Percentiles rank a stretch among this genome's conserved stretches.
Evolutionary conservation across 2,113 vertebrate genomes (phyloP).

Genomic region (Ceyx melanurus): DNA sequence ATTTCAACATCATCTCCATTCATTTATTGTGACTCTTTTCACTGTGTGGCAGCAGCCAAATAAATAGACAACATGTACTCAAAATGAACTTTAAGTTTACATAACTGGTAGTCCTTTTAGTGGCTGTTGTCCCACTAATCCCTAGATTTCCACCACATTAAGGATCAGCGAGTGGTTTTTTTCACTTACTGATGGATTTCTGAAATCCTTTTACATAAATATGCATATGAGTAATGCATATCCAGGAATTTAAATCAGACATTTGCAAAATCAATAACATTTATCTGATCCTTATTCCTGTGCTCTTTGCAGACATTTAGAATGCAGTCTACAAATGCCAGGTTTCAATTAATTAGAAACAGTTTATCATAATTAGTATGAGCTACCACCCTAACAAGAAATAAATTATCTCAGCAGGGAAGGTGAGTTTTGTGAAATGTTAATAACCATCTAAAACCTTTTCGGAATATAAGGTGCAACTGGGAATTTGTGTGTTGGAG

Average conservation of each 20-base stretch:
- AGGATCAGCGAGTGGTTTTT: background rate
- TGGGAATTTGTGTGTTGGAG: background rate
- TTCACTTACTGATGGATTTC: constrained; percentile 3
- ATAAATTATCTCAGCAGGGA: constrained; percentile 66
- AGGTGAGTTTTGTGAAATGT: constrained; percentile 52
- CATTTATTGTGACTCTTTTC: background rate
- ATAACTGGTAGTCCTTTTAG: background rate
- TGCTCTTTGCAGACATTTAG: constrained; percentile 53
- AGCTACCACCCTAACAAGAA: constrained; percentile 60
- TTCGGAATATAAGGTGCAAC: constrained; percentile 25
- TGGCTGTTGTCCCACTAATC: background rate
- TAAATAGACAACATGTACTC: background rate
- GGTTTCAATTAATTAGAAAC: constrained; percentile 73
- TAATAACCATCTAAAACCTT: constrained; percentile 30
- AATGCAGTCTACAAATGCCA: constrained; percentile 55
- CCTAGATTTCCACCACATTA: background rate
- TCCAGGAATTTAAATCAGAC: constrained; percentile 29
- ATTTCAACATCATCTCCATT: background rate
- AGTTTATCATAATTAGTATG: constrained; percentile 74
- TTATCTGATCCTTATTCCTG: constrained; percentile 61
- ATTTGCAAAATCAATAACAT: constrained; percentile 48
- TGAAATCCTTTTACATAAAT: background rate
- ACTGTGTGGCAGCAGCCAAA: background rate
- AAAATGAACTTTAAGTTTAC: background rate
- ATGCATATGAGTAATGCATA: background rate